A percentile compares a stretch with the other conserved stretches of the same genome.
Conservation (phyloP, 2,888 invertebrate genomes). For the Chirona hameri region DNA sequence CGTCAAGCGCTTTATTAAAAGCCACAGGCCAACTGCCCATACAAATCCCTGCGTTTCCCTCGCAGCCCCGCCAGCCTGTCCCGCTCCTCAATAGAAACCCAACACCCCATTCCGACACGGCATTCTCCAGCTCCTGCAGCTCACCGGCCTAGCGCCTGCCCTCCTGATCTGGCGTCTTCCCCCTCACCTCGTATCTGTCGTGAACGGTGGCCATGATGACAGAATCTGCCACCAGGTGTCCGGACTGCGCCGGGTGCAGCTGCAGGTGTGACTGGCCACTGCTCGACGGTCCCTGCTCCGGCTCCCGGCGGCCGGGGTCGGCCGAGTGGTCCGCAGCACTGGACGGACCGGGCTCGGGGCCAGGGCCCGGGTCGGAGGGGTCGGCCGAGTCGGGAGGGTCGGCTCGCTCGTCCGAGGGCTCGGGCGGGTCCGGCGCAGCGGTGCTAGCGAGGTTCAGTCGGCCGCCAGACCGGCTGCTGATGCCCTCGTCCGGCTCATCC, state of each 20-base stretch:
- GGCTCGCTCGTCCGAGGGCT: background rate
- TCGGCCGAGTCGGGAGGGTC: background rate
- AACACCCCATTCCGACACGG: too few species aligned
- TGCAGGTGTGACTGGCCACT: background rate
- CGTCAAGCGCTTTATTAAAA: too few species aligned
- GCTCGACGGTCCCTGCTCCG: background rate
- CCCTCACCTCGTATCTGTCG: background rate
- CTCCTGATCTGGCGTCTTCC: background rate
- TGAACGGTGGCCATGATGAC: background rate
- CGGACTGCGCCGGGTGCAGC: too few species aligned
- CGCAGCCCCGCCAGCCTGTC: too few species aligned
- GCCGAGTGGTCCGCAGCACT: background rate
- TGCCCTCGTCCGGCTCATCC: background rate
- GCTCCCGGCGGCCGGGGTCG: background rate
- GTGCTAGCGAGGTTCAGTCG: background rate
- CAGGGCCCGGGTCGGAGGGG: too few species aligned
- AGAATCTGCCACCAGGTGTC: background rate
- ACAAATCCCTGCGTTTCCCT: too few species aligned
- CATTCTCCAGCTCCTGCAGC: too few species aligned
- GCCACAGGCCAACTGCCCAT: too few species aligned
- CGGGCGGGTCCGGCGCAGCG: background rate
- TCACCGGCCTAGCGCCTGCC: too few species aligned
- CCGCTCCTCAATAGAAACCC: too few species aligned
- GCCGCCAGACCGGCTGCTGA: background rate
- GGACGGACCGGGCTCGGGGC: background rate